Conservation (phyloP, 1,140 invertebrate species). For the Lamellibrachia luymesi region DNA sequence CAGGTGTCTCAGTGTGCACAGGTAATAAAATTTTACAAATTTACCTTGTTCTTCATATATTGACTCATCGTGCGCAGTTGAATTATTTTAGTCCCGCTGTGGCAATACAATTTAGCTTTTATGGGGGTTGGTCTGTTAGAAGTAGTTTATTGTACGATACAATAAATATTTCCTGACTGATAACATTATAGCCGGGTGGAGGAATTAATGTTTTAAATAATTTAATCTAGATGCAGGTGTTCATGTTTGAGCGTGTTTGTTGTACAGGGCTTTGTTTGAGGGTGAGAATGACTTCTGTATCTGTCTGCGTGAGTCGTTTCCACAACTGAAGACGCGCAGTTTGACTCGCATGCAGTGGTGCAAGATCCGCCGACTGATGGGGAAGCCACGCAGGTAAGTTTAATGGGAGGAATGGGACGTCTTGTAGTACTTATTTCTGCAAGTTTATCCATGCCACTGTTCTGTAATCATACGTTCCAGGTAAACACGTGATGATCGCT, state of each 20-base stretch:
- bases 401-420: not conserved
- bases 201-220: no score
- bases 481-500: not conserved
- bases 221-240: no score
- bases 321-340: constrained; percentile 81
- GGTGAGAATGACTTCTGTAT: constrained; percentile 96
- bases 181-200: no score
- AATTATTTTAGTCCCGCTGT: no score
- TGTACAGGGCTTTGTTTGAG: constrained; percentile 79
- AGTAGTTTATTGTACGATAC: no score
- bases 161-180: no score
- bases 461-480: not conserved
- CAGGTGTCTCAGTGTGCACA: not conserved
- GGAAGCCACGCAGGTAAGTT: constrained; percentile 84
- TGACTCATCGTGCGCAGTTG: no score
- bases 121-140: no score
- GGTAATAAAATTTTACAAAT: not conserved
- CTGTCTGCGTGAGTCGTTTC: constrained; percentile 91
- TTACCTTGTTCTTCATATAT: no score
- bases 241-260: no score
- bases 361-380: constrained; percentile 92
- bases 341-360: constrained; percentile 92
- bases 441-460: not conserved
- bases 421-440: not conserved
- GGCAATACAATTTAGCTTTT: no score